A percentile compares a stretch with the other conserved stretches of the same genome.
These are phyloP conservation scores for Peromyscus leucopus DNA, from an alignment of 2,113 vertebrate species.

Conservation along the genomic window DNA sequence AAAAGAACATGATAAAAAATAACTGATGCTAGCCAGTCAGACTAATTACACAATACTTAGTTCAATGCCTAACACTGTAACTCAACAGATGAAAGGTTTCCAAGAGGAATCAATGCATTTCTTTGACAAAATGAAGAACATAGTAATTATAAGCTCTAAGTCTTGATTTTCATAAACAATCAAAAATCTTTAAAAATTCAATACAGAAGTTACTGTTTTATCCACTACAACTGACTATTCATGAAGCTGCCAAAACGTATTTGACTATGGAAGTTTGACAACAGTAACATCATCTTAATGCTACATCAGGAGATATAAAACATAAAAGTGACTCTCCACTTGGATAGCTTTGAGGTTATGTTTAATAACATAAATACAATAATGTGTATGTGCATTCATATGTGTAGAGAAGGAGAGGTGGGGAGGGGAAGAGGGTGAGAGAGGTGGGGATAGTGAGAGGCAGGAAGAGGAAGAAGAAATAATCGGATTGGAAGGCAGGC, in stretches of 20 bases:
- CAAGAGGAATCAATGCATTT: conserved; percentile 55
- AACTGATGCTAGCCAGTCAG: neutral
- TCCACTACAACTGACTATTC: conserved; percentile 23
- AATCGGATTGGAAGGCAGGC: neutral
- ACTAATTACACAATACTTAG: neutral
- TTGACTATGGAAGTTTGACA: conserved; percentile 58
- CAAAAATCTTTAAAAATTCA: conserved; percentile 51
- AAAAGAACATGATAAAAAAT: conserved; percentile 30
- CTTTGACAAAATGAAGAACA: conserved; percentile 57
- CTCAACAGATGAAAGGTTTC: conserved; percentile 53
- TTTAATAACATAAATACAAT: neutral
- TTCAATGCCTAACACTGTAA: conserved; percentile 20
- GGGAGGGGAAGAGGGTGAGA: neutral
- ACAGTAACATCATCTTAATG: conserved; percentile 43
- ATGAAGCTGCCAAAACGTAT: conserved; percentile 58
- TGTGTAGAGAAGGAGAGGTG: neutral
- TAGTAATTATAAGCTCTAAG: conserved; percentile 37
- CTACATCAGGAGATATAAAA: conserved; percentile 49
- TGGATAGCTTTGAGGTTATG: conserved; percentile 13
- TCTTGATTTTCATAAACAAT: conserved; percentile 61
- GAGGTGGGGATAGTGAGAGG: too few relatives aligned
- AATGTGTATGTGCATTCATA: neutral
- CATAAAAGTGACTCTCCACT: conserved; percentile 40
- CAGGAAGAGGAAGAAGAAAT: neutral
- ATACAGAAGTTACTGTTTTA: conserved; percentile 55